Evolutionary conservation across 2,113 vertebrate species (phyloP).

Genomic region (Hiodon tergisus): DNA sequence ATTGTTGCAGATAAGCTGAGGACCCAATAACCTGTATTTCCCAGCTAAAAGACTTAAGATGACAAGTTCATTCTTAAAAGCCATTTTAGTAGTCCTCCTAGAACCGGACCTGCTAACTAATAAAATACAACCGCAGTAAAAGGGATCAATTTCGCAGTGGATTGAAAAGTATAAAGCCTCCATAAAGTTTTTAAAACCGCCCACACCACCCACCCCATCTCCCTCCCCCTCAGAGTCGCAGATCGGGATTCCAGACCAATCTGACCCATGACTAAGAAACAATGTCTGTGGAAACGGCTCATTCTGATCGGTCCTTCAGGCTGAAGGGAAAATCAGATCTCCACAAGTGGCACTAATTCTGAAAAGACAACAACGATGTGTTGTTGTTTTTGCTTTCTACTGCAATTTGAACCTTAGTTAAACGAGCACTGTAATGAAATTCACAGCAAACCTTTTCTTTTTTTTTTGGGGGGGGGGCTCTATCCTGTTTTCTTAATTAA

Average conservation of each 20-base stretch:
- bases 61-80: not conserved
- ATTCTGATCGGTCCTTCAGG: not conserved
- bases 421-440: not conserved
- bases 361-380: not conserved
- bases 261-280: not conserved
- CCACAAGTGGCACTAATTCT: not conserved
- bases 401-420: not conserved
- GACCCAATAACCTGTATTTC: too few species aligned
- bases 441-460: not conserved
- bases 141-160: not conserved
- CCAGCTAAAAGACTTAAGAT: too few species aligned
- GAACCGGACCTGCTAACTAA: not conserved
- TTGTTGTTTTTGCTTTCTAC: not conserved
- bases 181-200: too few species aligned
- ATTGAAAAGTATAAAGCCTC: too few species aligned
- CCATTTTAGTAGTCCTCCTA: too few species aligned
- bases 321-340: not conserved
- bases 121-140: not conserved
- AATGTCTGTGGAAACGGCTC: not conserved
- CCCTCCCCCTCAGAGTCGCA: not conserved
- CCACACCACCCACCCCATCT: not conserved
- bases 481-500: too few species aligned
- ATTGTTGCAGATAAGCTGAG: too few species aligned
- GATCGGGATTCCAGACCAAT: slow-evolving; percentile 3
- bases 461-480: too few species aligned